Conservation (phyloP, 2,888 invertebrate genomes). For the Dynastes tityus region DNA sequence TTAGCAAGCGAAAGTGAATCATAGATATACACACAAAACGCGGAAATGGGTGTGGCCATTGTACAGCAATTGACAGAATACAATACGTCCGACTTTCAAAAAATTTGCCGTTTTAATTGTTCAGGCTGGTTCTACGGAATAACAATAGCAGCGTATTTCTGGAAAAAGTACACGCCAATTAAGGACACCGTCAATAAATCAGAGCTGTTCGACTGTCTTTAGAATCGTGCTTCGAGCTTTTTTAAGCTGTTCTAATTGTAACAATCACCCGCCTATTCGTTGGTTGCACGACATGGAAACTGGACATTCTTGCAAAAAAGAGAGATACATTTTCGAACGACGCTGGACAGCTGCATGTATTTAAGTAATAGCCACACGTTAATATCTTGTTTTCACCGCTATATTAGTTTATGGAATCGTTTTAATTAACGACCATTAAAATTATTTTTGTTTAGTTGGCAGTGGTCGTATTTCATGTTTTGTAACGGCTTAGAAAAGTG, state of each 20-base stretch:
- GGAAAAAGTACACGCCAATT: constrained; percentile 33
- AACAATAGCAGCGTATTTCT: constrained; percentile 2
- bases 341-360: constrained; percentile 5
- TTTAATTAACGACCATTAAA: not conserved
- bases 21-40: not conserved
- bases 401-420: not conserved
- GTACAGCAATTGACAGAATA: not conserved
- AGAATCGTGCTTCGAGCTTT: constrained; percentile 8
- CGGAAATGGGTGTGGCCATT: constrained; percentile 6
- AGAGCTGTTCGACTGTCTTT: constrained; percentile 23
- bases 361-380: not conserved
- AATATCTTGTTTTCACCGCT: constrained; percentile 4
- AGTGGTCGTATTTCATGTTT: too few relatives aligned
- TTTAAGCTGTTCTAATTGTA: constrained; percentile 26
- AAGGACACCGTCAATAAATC: constrained; percentile 30
- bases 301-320: constrained; percentile 12
- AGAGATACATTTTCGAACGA: constrained; percentile 4
- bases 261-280: constrained; percentile 19
- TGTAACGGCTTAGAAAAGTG: not conserved
- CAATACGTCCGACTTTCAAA: not conserved
- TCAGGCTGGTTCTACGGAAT: not conserved
- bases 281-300: not conserved
- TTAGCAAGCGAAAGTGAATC: not conserved
- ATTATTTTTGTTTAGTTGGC: too few relatives aligned
- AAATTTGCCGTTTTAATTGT: constrained; percentile 10